These are phyloP conservation scores for Micrasema longulum DNA, from an alignment of 1,140 invertebrate genomes.

Conservation along the genomic window DNA sequence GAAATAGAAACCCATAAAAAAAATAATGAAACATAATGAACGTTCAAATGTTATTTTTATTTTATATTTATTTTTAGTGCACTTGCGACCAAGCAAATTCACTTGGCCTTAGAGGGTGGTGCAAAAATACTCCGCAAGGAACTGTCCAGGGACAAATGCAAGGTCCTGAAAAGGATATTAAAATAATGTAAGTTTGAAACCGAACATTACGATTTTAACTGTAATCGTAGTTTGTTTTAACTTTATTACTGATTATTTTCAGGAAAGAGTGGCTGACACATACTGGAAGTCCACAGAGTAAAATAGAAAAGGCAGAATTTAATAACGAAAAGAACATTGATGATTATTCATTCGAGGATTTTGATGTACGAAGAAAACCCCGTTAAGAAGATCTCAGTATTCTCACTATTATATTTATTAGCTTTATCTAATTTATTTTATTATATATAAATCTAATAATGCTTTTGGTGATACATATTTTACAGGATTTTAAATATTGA, in stretches of 20 bases:
- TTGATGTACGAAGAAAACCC: slow-evolving; percentile 56
- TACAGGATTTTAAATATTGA: no score
- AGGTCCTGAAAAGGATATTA: slow-evolving; percentile 73
- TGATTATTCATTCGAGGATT: slow-evolving; percentile 56
- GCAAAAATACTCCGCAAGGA: slow-evolving; percentile 78
- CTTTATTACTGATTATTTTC: slow-evolving; percentile 53
- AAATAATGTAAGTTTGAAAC: slow-evolving; percentile 73
- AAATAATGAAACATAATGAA: neutral
- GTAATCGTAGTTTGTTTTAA: neutral
- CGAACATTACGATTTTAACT: neutral
- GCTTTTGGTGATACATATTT: no score
- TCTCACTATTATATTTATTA: neutral
- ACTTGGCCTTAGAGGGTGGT: slow-evolving; percentile 79
- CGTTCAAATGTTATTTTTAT: neutral
- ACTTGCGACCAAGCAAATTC: slow-evolving; percentile 76
- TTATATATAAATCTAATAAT: no score
- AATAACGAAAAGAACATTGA: slow-evolving; percentile 67
- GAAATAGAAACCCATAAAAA: no score
- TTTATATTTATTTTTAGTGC: slow-evolving; percentile 63
- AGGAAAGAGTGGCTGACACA: slow-evolving; percentile 75
- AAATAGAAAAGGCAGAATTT: slow-evolving; percentile 73
- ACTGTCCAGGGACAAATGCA: slow-evolving; percentile 80
- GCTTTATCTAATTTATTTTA: neutral
- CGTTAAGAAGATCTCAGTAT: neutral
- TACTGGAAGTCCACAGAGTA: slow-evolving; percentile 73